Percentiles rank a stretch among this genome's conserved stretches.
These are phyloP conservation scores for Acronicta alni DNA, from an alignment of 2,888 invertebrate genomes.

Conservation along the genomic window DNA sequence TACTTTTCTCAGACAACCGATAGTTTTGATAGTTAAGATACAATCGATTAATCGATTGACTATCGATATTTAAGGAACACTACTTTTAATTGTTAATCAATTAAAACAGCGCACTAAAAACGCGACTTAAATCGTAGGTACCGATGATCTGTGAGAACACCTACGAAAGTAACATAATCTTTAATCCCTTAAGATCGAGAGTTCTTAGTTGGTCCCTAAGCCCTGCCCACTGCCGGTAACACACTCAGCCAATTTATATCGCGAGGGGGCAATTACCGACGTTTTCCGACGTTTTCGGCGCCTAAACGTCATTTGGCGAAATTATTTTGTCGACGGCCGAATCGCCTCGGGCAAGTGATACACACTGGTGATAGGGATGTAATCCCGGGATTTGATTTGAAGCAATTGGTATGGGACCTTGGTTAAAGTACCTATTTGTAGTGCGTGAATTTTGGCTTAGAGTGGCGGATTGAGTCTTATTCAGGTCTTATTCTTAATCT, in stretches of 20 bases:
- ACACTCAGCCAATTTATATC: constrained; percentile 85
- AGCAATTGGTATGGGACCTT: constrained; percentile 51
- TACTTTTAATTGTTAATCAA: no score
- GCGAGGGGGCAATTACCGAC: constrained; percentile 83
- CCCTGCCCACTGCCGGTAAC: constrained; percentile 78
- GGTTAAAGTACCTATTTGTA: constrained; percentile 23
- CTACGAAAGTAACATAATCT: background rate
- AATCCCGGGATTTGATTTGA: constrained; percentile 51
- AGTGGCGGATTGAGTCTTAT: constrained; percentile 12
- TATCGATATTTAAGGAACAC: no score
- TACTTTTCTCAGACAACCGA: no score
- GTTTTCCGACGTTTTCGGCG: constrained; percentile 79
- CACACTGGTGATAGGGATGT: constrained; percentile 50
- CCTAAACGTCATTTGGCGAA: constrained; percentile 81
- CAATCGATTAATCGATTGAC: no score
- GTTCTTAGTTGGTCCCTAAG: constrained; percentile 61
- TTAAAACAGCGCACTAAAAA: no score
- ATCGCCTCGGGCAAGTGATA: constrained; percentile 71
- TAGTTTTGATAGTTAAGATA: no score
- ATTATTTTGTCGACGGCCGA: constrained; percentile 75
- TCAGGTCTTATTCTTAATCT: no score
- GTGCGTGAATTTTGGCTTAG: constrained; percentile 21
- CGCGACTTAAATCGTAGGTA: no score
- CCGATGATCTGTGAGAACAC: background rate
- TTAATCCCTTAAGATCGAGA: constrained; percentile 46